Percentiles rank a stretch among this genome's conserved stretches.
These are phyloP conservation scores for Tethya wilhelma DNA, from an alignment of 37 sponge, comb jelly and placozoan genomes.

Conservation along the genomic window DNA sequence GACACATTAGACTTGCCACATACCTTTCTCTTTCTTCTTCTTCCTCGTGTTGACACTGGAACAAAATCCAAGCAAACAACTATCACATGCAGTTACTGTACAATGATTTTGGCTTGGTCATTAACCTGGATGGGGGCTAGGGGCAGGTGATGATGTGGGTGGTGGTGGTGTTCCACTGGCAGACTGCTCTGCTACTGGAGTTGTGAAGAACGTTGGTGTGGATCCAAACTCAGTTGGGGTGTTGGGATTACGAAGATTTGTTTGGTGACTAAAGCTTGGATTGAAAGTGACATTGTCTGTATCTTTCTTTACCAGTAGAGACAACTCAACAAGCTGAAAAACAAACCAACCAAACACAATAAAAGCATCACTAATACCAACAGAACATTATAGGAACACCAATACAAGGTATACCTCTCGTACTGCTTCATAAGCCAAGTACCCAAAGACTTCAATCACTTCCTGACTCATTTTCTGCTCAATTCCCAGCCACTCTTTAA, in stretches of 20 bases:
- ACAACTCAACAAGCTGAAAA: slow-evolving; percentile 57
- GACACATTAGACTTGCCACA: no score
- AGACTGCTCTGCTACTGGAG: no score
- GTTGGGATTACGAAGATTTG: neutral
- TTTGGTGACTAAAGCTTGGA: neutral
- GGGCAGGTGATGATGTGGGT: no score
- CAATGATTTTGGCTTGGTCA: no score
- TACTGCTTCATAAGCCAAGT: slow-evolving; percentile 60
- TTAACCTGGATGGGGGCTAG: no score
- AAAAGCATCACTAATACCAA: neutral
- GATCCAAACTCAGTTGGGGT: slow-evolving; percentile 14
- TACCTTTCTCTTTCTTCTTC: no score
- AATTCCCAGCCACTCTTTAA: slow-evolving; percentile 34
- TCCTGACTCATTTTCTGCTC: slow-evolving; percentile 13
- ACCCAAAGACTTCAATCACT: slow-evolving; percentile 57
- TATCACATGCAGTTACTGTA: no score
- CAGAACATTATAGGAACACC: neutral
- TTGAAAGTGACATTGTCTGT: slow-evolving; percentile 1
- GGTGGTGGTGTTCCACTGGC: no score
- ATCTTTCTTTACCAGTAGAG: slow-evolving; percentile 64
- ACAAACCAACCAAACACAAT: neutral
- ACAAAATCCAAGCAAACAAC: no score
- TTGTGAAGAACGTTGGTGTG: slow-evolving; percentile 19
- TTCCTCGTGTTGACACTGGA: no score
- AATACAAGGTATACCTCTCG: slow-evolving; percentile 24